Evolutionary conservation across 2,113 vertebrate genomes (phyloP).

Genomic region (Agapornis roseicollis): DNA sequence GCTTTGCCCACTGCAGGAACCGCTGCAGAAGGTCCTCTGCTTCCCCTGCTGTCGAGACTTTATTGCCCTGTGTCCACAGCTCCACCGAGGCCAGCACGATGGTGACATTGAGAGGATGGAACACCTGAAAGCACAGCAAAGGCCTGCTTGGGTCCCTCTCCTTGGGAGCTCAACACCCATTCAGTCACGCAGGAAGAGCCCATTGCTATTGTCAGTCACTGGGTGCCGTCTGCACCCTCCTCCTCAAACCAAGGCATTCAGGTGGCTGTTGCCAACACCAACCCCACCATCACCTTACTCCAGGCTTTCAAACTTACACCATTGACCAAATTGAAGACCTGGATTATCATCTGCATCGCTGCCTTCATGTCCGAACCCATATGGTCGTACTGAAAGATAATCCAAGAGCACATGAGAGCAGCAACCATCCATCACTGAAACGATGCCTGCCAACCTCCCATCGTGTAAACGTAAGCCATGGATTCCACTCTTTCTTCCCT

Average conservation of each 20-base stretch:
- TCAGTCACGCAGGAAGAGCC: accelerated
- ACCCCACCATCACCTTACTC: neutral
- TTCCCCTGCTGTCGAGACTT: conserved; percentile 26
- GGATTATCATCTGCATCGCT: conserved; percentile 5
- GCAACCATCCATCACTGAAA: neutral
- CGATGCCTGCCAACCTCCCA: neutral
- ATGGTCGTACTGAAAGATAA: conserved; percentile 63
- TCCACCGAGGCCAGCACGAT: conserved; percentile 68
- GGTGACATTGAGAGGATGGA: conserved; percentile 52
- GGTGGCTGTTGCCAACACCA: neutral
- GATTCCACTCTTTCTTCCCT: neutral
- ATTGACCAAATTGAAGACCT: conserved; percentile 64
- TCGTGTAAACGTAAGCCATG: accelerated
- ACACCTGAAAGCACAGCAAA: conserved; percentile 55
- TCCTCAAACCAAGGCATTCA: neutral
- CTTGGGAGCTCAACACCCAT: neutral
- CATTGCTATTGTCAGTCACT: neutral
- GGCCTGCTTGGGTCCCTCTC: neutral
- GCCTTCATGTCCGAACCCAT: conserved; percentile 36
- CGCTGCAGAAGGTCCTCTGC: conserved; percentile 27
- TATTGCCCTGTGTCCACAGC: conserved; percentile 63
- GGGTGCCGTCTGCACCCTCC: neutral
- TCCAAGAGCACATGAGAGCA: neutral
- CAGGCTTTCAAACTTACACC: conserved; percentile 45
- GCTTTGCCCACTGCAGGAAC: conserved; percentile 61